Evolutionary conservation across 2,888 invertebrate genomes (phyloP).

Genomic region (Agonopterix subpropinquella): DNA sequence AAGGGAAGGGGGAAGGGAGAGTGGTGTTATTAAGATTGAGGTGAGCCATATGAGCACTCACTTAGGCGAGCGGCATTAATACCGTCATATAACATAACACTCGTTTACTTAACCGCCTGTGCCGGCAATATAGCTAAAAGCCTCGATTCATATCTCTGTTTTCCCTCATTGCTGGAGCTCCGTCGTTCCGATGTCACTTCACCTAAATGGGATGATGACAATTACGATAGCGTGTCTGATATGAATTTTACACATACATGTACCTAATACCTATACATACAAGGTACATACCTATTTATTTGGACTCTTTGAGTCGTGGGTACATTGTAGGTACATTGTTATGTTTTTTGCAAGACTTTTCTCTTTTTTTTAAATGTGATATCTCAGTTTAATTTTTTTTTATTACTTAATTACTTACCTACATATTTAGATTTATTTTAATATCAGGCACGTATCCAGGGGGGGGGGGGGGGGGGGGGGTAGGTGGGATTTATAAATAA

Average conservation of each 20-base stretch:
- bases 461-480: too few relatives aligned
- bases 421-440: too few relatives aligned
- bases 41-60: constrained; percentile 48
- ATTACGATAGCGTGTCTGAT: constrained; percentile 20
- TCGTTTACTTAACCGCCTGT: constrained; percentile 43
- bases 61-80: constrained; percentile 52
- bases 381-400: too few relatives aligned
- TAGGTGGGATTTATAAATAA: too few relatives aligned
- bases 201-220: constrained; percentile 23
- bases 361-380: too few relatives aligned
- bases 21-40: constrained; percentile 33
- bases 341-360: too few relatives aligned
- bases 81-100: constrained; percentile 52
- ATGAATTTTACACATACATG: constrained; percentile 9
- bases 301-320: neutral
- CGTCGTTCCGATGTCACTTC: constrained; percentile 34
- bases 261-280: too few relatives aligned
- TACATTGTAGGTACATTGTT: too few relatives aligned
- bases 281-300: neutral
- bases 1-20: constrained; percentile 1
- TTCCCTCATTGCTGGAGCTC: constrained; percentile 24
- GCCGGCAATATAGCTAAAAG: constrained; percentile 57
- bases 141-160: constrained; percentile 47
- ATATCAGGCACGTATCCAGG: too few relatives aligned
- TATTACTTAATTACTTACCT: too few relatives aligned